phyloP scores from a whole-genome alignment of 1,140 invertebrate genomes.

The Drosophila setifemur region DNA sequence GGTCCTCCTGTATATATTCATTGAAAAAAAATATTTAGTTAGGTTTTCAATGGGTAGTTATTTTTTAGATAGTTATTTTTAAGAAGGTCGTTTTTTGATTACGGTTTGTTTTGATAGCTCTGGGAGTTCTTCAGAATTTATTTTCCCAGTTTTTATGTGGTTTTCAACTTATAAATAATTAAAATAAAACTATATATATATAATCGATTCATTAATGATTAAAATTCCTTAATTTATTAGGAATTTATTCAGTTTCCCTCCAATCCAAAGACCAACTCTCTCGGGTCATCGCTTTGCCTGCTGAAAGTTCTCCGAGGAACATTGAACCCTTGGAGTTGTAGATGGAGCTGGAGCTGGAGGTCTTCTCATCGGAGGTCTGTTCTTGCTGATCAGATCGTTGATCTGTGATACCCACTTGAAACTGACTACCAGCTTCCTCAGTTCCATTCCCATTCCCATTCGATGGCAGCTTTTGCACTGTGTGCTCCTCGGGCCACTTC shows the following conservation, averaged over 20 bases:
- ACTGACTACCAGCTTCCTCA: slow-evolving; percentile 64
- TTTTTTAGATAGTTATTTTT: neutral
- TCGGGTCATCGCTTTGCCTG: slow-evolving; percentile 21
- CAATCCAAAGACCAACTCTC: neutral
- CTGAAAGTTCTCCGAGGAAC: slow-evolving; percentile 14
- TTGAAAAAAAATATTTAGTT: too few species aligned
- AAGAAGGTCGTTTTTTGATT: neutral
- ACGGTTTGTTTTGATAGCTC: neutral
- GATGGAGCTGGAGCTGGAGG: too few species aligned
- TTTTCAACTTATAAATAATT: too few species aligned
- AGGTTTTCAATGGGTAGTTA: too few species aligned
- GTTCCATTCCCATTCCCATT: slow-evolving; percentile 24
- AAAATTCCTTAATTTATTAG: too few species aligned
- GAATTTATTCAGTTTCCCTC: neutral
- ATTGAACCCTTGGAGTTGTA: slow-evolving; percentile 29
- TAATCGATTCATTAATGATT: too few species aligned
- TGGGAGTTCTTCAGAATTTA: neutral
- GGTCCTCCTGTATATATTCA: slow-evolving; percentile 5
- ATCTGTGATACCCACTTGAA: slow-evolving; percentile 70
- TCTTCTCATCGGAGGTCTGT: slow-evolving; percentile 2
- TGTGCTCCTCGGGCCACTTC: too few species aligned
- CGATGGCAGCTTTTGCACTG: slow-evolving; percentile 50
- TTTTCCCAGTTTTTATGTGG: too few species aligned
- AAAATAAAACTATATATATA: too few species aligned
- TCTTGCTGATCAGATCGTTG: slow-evolving; percentile 52